Evolutionary conservation across 2,797 vertebrate genomes (phyloP), one percentile per base, ranked within the genome.

Genomic region (Lacerta viridis): DNA sequence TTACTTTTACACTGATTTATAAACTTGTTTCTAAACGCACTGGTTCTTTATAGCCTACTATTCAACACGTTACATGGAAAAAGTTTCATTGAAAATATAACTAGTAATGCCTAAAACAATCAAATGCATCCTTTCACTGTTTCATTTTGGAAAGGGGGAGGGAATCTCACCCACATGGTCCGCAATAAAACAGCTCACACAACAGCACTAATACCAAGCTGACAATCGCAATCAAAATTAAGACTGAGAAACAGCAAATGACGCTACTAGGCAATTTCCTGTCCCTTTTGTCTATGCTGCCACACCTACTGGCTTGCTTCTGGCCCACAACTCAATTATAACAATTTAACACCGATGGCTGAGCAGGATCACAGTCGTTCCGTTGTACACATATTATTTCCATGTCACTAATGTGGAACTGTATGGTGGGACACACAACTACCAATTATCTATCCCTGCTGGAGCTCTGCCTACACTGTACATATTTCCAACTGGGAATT

Each of bases 261-360:
- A 94, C 1, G 59, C 93, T 50, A n/a, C 27, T 18, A 0, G 89
- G 93, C 0, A 18, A 92, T 90, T 93, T 95, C 91, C 95, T 90
- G 80, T 89, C 5, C 91, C 89, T 92, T 94, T 95, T 96, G 94
- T 95, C 93, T 80, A 27, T 76, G 68, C 83, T 85, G 8, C 89
- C 92, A 92, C 94, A 94, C 92, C 93, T 94, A 86, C 81, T 0
- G 1, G 86, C 83, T 85, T 43, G 88, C 89, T 91, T 72, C 80
- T 87, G 89, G 89, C 90, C 61, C 29, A n/a, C 72, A 89, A 50
- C 91, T 90, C 96, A 95, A 94, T 97, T 96, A 96, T 18, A 85
- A 13, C 84, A 10, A 97, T 96, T 94, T 92, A 3, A 87, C 77
- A 90, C 87, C 84, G 9, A 81, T 43, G 93, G 90, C 89, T 94